Evolutionary conservation across 1,140 invertebrate species (phyloP), one percentile per base, ranked within the genome.

Genomic region (Drepana arcuata): DNA sequence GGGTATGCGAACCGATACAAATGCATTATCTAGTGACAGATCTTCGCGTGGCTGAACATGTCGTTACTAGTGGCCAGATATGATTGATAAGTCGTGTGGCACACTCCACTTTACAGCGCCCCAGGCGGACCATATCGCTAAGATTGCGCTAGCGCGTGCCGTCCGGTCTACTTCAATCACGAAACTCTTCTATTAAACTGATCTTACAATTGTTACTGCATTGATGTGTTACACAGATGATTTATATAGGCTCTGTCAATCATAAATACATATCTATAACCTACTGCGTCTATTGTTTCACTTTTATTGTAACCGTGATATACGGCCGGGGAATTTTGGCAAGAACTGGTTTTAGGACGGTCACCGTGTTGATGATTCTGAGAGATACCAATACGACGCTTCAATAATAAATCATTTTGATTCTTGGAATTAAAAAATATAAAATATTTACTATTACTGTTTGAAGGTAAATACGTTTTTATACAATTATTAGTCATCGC

Each of bases 81-180:
- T 71, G 65, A 69, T 63, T 60, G 62, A 69, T 68, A 63, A 67
- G 50, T 66, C 36, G 51, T 65, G 50, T 67, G 72, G 61, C 69
- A 77, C 65, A 68, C 65, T 71, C 63, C 44, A 69, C 54, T 69
- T 61, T 29, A 16, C 33, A 38, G 32, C 14, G 41, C 47, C 46
- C 28, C 46, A 14, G 44, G 49, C 41, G 26, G 14, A 21, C 35
- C 11, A 14, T 41, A 46, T 36, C 33, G 26, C 30, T 14, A 16
- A 12, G 25, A 30, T 29, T 25, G 16, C 28, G 24, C 24, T 7
- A 23, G 42, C 55, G 44, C 54, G 54, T 51, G 45, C 45, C 34
- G 30, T 29, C 36, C 42, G 33, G 23, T 44, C 41, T 51, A 49
- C 45, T 41, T 13, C 33, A 41, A 49, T 50, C 62, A 71, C 68